Base-by-base conservation (phyloP, 2,888 invertebrate species). In the Sinotaia quadrata region DNA sequence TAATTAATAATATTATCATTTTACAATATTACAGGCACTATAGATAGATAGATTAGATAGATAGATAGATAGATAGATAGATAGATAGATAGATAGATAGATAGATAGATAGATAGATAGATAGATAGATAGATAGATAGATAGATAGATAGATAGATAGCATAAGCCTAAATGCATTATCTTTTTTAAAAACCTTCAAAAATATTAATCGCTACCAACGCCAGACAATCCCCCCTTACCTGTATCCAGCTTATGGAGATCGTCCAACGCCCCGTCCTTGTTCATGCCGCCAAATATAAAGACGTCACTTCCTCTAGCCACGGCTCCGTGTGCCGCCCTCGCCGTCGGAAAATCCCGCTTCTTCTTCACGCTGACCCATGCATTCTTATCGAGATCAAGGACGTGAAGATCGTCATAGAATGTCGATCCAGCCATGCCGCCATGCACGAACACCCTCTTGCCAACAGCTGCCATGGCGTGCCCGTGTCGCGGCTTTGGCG, bases 271-370 rank as follows among this genome's bases (percentile, higher is more conserved):
- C 10, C 87, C 87, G 62, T 83, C 82, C 69, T 79, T 73, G 71
- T 79, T 83, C 85, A 88, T 84, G 18, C 88, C 88, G 49, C 88
- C 88, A 79, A 87, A 87, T 44, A 88, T 78, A 68, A 78, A 87
- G 51, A 88, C 67, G 57, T 77, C 75, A 0, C 71, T 77, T 29
- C 79, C 83, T 34, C 75, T 69, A 12, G 80, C 75, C 24, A 85
- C 77, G 2, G 80, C 86, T 47, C 82, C 81, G 71, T 88, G 88
- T 15, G 85, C 87, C 4, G 88, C 87, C 49, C 88, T 72, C 2
- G 87, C 81, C 49, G 79, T 76, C 3, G 87, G 87, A 52, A 65
- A 76, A 1, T 70, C 73, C 59, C 81, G 81, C 70, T 84, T 84
- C 65, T 79, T 76, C 65, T 83, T 84, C n/a, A 82, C 75, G 68